These are phyloP conservation scores for Alcedo atthis DNA, from an alignment of 2,797 vertebrate species.

Conservation along the genomic window DNA sequence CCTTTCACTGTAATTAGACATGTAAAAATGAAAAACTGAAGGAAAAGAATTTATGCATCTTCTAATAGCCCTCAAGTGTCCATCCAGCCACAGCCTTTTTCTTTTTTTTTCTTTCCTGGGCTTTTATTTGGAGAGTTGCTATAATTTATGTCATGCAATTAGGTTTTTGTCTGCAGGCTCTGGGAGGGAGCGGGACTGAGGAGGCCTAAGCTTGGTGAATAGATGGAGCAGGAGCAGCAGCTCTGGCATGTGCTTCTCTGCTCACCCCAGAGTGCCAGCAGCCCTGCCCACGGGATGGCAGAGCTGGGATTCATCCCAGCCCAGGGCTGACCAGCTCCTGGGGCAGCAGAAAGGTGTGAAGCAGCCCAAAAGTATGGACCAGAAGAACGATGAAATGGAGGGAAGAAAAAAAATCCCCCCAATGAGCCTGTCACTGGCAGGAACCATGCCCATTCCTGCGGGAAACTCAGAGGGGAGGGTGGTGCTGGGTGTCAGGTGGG, in stretches of 20 bases:
- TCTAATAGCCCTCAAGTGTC: constrained; percentile 67
- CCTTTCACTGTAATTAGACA: constrained; percentile 62
- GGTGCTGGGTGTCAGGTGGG: neutral
- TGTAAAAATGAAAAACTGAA: constrained; percentile 63
- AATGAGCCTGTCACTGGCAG: rapidly evolving
- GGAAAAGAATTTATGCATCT: constrained; percentile 63
- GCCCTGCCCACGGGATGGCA: rapidly evolving
- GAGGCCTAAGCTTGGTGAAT: neutral
- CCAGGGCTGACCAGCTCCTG: neutral
- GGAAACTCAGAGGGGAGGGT: neutral
- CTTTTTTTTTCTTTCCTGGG: neutral
- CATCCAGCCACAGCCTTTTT: constrained; percentile 26
- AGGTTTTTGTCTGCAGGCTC: constrained; percentile 44
- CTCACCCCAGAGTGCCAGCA: neutral
- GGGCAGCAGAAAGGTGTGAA: neutral
- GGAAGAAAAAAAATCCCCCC: rapidly evolving
- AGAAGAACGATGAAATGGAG: neutral
- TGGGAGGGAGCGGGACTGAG: neutral
- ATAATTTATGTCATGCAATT: constrained; percentile 65
- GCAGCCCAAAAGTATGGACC: neutral
- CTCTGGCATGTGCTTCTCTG: rapidly evolving
- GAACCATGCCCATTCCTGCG: rapidly evolving
- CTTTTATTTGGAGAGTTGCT: constrained; percentile 60
- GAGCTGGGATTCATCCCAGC: neutral
- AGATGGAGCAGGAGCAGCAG: neutral